These are phyloP conservation scores for Carassius carassius DNA, from an alignment of 2,113 vertebrate genomes.

Conservation along the genomic window DNA sequence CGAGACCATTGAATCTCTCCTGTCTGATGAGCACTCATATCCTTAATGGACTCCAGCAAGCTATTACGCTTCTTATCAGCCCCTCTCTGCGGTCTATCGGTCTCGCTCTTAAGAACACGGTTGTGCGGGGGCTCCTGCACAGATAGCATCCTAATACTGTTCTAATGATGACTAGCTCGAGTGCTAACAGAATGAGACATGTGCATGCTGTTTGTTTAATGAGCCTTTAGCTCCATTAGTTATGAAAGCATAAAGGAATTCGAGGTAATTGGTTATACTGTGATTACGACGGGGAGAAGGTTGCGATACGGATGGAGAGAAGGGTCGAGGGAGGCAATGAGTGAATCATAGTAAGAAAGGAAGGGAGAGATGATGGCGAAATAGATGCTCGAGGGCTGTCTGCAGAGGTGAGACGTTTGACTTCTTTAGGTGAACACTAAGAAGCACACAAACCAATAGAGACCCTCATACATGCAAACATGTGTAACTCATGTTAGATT, in stretches of 20 bases:
- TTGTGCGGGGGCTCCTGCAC: neutral
- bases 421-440: neutral
- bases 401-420: neutral
- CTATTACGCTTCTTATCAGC: constrained; percentile 51
- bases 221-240: constrained; percentile 41
- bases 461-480: neutral
- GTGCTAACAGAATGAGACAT: constrained; percentile 40
- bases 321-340: constrained; percentile 8
- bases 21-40: constrained; percentile 60
- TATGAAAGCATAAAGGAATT: constrained; percentile 35
- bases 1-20: constrained; percentile 47
- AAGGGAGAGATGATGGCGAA: constrained; percentile 17
- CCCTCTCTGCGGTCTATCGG: constrained; percentile 49
- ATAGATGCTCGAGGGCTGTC: neutral
- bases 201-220: constrained; percentile 39
- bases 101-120: constrained; percentile 26
- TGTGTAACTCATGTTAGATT: neutral
- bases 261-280: constrained; percentile 28
- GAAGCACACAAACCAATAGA: neutral
- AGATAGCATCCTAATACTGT: constrained; percentile 35
- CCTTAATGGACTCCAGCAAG: constrained; percentile 49
- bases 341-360: neutral
- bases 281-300: constrained; percentile 32
- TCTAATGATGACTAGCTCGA: constrained; percentile 40
- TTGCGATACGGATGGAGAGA: constrained; percentile 24